Base-by-base conservation (phyloP, 1,140 invertebrate species). In the Eufriesea mexicana region DNA sequence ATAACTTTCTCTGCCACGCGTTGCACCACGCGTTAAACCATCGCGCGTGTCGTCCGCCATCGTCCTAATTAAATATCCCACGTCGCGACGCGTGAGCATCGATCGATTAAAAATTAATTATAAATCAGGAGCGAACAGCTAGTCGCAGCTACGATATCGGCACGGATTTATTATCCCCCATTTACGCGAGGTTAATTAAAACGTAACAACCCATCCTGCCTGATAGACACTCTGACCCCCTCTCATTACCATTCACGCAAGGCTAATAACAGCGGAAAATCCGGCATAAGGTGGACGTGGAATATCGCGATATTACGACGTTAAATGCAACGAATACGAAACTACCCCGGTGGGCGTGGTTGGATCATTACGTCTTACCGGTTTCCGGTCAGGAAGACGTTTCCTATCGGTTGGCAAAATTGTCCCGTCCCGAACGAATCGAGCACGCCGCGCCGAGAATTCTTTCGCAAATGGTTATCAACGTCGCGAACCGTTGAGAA, bases 401-500 rank as follows among this genome's bases (percentile, higher is more conserved):
- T 77, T 77, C 62, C 62, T 25, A 77, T 77, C 49, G 20, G 42
- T 25, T 42, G 18, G 16, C 42, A 9, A 77, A 77, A 67, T 62
- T 67, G 49, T 62, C 61, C 62, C 18, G 35, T 4, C 10, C 54
- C 64, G 47, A 35, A 18, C 14, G 62, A 67, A 25, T 45, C 62
- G 14, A 55, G 25, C 14, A n/a, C 7, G n/a, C 45, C 47, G 12
- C 47, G 61, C 35, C 4, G 57, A 45, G 28, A 61, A 79, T 83
- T 86, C 70, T 79, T 86, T 86, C 86, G 68, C 75, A 68, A 71
- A 77, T 62, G 68, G 77, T 87, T 87, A 87, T 84, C 85, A 59
- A 80, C 82, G 76, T 72, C 68, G 66, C n/a, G 51, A 62, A 28
- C 42, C 42, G 71, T 79, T 64, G 87, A 85, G 86, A 87, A 88